Evolutionary conservation across 2,113 vertebrate species (phyloP).

Genomic region (Vanacampus margaritifer): DNA sequence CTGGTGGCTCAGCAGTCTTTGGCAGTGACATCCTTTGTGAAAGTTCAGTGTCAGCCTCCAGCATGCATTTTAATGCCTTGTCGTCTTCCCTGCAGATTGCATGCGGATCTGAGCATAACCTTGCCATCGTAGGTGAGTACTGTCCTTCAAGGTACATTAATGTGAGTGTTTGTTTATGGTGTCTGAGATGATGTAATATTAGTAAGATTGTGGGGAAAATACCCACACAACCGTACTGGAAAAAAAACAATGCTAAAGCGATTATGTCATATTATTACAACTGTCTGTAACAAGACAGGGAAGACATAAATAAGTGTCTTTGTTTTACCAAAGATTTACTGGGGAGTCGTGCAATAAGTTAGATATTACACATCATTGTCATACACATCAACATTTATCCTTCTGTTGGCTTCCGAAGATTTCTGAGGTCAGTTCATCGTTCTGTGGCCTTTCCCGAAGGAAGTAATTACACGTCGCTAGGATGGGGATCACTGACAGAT

Average conservation of each 20-base stretch:
- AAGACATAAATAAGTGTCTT: constrained; percentile 21
- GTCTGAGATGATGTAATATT: background rate
- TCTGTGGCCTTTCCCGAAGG: constrained; percentile 48
- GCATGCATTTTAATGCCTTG: constrained; percentile 14
- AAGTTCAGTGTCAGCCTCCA: constrained; percentile 1
- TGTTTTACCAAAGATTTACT: constrained; percentile 7
- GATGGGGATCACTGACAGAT: constrained; percentile 56
- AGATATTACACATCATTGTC: constrained; percentile 30
- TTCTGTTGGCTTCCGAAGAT: constrained; percentile 38
- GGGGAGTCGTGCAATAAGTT: constrained; percentile 27
- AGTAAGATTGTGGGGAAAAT: background rate
- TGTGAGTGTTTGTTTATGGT: background rate
- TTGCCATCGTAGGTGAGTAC: constrained; percentile 87
- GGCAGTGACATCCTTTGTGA: constrained; percentile 2
- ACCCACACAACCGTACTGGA: constrained; percentile 2
- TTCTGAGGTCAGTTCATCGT: constrained; percentile 50
- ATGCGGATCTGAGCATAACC: constrained; percentile 94
- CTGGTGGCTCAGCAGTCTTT: background rate
- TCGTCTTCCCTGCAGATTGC: constrained; percentile 72
- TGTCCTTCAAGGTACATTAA: background rate
- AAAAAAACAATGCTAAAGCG: background rate
- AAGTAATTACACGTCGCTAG: constrained; percentile 57
- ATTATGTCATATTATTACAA: background rate
- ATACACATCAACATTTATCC: constrained; percentile 50
- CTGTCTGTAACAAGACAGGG: constrained; percentile 23